Base-by-base conservation (phyloP, 1,140 invertebrate genomes). In the Dolichoris vasculosae region DNA sequence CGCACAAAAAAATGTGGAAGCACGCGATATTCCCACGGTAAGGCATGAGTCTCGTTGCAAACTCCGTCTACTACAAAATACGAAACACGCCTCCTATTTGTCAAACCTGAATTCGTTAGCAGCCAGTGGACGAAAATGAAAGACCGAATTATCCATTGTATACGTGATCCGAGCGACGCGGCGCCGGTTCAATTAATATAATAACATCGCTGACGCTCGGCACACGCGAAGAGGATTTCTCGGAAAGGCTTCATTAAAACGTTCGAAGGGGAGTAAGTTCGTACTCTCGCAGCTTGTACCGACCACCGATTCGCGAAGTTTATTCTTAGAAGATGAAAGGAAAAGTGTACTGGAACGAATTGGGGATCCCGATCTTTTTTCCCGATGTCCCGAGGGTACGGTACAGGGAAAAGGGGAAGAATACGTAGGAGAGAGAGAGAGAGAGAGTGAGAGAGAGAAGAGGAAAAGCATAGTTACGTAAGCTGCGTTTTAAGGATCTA, bases 271-370 rank as follows among this genome's bases (percentile, higher is more conserved):
- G 88, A 83, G 71, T 30, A n/a, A n/a, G 48, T 51, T 51, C 48
- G 1, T 51, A 51, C 48, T 51, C 48, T 51, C 26, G 17, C 20
- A 11, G 77, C 55, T 32, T 32, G 73, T 35, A 26, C 9, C 40
- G 35, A 30, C n/a, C 46, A 83, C 82, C 83, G 86, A 87, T 89
- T 87, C 82, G 88, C 88, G 67, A 83, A 51, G 87, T 86, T 71
- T 90, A 90, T 90, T 90, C 88, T 88, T 88, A 78, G 89, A 87
- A 88, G 88, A 88, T 88, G 89, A 89, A 90, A 90, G 88, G 84
- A 78, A 86, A 84, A 78, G 63, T 26, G 15, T 35, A 81, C 59
- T 77, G 73, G 23, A 55, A 81, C 73, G 81, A 48, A 38, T 82
- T 69, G 67, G 81, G 84, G 67, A 64, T 82, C 69, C 23, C 26